Conservation (phyloP, 2,113 vertebrate genomes). For the Tyrannus savana region DNA sequence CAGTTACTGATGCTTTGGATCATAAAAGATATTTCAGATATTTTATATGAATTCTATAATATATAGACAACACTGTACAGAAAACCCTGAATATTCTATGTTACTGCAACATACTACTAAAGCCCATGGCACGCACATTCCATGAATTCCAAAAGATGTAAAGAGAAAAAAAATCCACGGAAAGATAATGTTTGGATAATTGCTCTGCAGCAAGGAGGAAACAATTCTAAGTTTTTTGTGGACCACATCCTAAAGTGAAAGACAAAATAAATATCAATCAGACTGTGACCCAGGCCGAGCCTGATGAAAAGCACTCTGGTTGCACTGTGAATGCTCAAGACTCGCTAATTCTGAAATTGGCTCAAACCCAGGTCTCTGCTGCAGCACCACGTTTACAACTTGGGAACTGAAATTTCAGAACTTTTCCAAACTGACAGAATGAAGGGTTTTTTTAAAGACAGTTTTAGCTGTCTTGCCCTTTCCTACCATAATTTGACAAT, state of each 20-base stretch:
- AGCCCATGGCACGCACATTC: background rate
- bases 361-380: slow-evolving; percentile 9
- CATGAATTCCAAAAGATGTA: background rate
- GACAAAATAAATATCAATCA: background rate
- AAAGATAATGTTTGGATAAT: background rate
- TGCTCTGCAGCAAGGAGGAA: background rate
- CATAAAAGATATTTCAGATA: background rate
- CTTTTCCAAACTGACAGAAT: slow-evolving; percentile 49
- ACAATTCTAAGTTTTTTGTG: background rate
- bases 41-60: background rate
- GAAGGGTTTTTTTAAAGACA: background rate
- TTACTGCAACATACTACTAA: background rate
- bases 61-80: background rate
- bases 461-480: slow-evolving; percentile 37
- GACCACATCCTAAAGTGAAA: background rate
- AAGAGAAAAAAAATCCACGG: background rate
- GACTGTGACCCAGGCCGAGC: background rate
- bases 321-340: background rate
- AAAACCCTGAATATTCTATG: background rate
- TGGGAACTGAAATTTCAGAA: slow-evolving; percentile 46
- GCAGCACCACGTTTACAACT: background rate
- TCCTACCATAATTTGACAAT: slow-evolving; percentile 32
- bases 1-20: background rate
- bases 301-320: background rate
- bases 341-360: background rate